These are phyloP conservation scores for Chymomyza costata DNA, from an alignment of 1,140 invertebrate genomes.

Conservation along the genomic window DNA sequence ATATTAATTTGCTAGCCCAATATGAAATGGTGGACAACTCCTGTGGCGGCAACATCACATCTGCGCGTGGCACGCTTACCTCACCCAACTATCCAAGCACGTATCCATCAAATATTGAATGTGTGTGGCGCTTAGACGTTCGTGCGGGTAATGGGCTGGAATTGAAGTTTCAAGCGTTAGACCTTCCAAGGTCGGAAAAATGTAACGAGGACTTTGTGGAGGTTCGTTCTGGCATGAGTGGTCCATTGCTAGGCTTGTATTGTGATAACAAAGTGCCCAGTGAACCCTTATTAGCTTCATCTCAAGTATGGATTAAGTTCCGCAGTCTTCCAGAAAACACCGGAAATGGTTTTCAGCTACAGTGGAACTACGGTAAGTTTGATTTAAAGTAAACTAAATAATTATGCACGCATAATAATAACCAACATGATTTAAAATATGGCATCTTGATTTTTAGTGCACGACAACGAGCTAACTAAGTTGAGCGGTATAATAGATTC, in stretches of 20 bases:
- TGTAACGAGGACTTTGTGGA: conserved; percentile 92
- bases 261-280: conserved; percentile 81
- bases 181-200: conserved; percentile 81
- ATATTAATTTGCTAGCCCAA: conserved; percentile 38
- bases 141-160: conserved; percentile 81
- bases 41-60: conserved; percentile 83
- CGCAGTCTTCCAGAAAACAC: conserved; percentile 81
- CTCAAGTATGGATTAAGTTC: conserved; percentile 88
- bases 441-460: conserved; percentile 38
- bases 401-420: too few species aligned
- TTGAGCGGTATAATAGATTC: conserved; percentile 82
- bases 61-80: conserved; percentile 80
- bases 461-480: conserved; percentile 39
- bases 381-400: too few species aligned
- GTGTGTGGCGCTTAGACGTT: conserved; percentile 84
- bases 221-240: conserved; percentile 81
- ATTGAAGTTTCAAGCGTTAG: conserved; percentile 81
- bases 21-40: conserved; percentile 69
- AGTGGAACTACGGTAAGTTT: conserved; percentile 81
- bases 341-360: conserved; percentile 84
- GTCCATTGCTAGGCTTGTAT: conserved; percentile 80
- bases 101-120: conserved; percentile 85
- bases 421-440: too few species aligned
- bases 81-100: conserved; percentile 87
- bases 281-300: conserved; percentile 76